Percentiles rank a stretch among this genome's conserved stretches.
phyloP scores from a whole-genome alignment of 2,888 invertebrate species.

The Colostygia pectinataria region DNA sequence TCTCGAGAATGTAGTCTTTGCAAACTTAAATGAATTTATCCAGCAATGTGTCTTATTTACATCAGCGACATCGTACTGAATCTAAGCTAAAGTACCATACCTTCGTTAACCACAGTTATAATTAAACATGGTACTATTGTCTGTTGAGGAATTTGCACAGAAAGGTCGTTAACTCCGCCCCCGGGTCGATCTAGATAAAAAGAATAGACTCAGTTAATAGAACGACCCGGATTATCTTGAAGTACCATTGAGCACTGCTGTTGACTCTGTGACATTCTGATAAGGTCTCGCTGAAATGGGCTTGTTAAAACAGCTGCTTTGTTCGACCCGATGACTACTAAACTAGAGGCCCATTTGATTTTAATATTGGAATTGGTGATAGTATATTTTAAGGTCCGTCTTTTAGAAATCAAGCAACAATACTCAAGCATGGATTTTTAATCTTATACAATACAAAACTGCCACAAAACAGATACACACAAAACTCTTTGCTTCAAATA shows the following conservation, averaged over 20 bases:
- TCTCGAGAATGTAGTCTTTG: too few relatives aligned
- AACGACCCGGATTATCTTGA: constrained; percentile 14
- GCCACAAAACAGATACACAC: too few relatives aligned
- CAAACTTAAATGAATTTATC: neutral
- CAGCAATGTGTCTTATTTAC: neutral
- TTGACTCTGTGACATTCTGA: neutral
- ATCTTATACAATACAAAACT: too few relatives aligned
- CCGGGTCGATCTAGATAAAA: constrained; percentile 10
- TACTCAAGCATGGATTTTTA: too few relatives aligned
- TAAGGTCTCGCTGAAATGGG: neutral
- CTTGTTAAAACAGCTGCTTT: neutral
- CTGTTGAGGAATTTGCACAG: constrained; percentile 6
- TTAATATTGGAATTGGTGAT: too few relatives aligned
- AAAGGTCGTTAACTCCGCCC: constrained; percentile 12
- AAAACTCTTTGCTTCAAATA: too few relatives aligned
- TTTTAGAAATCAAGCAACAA: too few relatives aligned
- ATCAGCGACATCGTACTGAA: too few relatives aligned
- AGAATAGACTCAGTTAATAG: constrained; percentile 15
- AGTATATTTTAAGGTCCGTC: too few relatives aligned
- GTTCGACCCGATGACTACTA: neutral
- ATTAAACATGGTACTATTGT: constrained; percentile 5
- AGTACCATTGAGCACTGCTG: neutral
- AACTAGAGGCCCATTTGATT: neutral
- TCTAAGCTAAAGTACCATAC: neutral
- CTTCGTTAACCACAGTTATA: constrained; percentile 2